phyloP scores from a whole-genome alignment of 2,797 vertebrate genomes.

The Loris lydekkerianus region DNA sequence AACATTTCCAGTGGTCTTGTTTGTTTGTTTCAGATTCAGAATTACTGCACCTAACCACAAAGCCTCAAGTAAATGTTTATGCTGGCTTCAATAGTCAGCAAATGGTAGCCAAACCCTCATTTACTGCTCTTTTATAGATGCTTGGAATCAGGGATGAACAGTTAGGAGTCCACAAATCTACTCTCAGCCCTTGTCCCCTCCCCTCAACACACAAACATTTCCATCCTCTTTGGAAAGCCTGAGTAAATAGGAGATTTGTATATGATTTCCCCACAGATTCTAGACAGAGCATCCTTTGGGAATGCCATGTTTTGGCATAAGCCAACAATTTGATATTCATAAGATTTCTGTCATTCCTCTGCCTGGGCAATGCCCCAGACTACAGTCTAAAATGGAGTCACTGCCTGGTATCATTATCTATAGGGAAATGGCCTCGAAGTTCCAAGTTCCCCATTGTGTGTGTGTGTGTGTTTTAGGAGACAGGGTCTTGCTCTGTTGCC shows the following conservation, averaged over 20 bases:
- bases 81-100: constrained; percentile 70
- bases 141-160: constrained; percentile 61
- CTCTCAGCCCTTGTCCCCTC: not conserved
- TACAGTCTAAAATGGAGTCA: constrained; percentile 68
- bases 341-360: constrained; percentile 74
- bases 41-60: constrained; percentile 80
- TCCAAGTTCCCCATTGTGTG: not conserved
- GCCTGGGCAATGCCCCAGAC: constrained; percentile 28
- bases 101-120: constrained; percentile 74
- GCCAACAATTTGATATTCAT: constrained; percentile 57
- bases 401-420: not conserved
- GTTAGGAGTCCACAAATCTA: constrained; percentile 65
- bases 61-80: constrained; percentile 80
- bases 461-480: not conserved
- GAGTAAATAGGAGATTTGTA: constrained; percentile 58
- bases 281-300: constrained; percentile 73
- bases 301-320: constrained; percentile 66
- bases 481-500: not conserved
- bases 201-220: not conserved
- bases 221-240: constrained; percentile 55
- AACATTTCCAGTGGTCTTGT: constrained; percentile 64
- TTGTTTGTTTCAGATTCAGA: constrained; percentile 72
- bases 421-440: not conserved
- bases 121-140: constrained; percentile 78
- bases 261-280: constrained; percentile 48